Conservation (phyloP, 1,140 invertebrate genomes). For the Bombus ignitus region DNA sequence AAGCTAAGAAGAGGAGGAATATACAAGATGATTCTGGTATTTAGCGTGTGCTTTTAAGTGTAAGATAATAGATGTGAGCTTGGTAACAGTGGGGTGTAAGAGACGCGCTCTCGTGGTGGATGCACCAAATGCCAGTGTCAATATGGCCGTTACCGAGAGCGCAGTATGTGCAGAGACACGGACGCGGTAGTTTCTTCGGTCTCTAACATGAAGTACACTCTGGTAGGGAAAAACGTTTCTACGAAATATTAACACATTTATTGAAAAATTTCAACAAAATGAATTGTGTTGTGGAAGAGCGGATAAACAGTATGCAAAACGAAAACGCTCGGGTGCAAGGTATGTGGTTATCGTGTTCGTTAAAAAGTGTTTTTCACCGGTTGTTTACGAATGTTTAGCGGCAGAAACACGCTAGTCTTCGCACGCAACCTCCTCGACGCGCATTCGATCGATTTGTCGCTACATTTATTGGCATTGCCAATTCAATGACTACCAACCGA, state of each 20-base stretch:
- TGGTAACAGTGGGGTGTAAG: slow-evolving; percentile 35
- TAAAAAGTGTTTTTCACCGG: not conserved
- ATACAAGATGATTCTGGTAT: not conserved
- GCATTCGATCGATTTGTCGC: slow-evolving; percentile 55
- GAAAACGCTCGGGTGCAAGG: slow-evolving; percentile 49
- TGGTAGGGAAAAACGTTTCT: slow-evolving; percentile 45
- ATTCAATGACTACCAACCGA: slow-evolving; percentile 3
- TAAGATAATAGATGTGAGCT: not conserved
- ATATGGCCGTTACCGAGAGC: slow-evolving; percentile 75
- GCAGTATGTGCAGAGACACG: slow-evolving; percentile 65
- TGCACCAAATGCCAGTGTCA: slow-evolving; percentile 70
- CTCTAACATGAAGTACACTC: slow-evolving; percentile 54
- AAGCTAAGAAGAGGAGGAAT: not conserved
- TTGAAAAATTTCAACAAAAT: slow-evolving; percentile 34
- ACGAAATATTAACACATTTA: slow-evolving; percentile 55
- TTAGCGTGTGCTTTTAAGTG: not conserved
- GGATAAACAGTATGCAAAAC: slow-evolving; percentile 23
- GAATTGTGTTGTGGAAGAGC: slow-evolving; percentile 27
- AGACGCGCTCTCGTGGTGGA: slow-evolving; percentile 58
- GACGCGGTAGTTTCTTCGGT: slow-evolving; percentile 56
- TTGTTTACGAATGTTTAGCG: slow-evolving; percentile 49
- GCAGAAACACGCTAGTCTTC: slow-evolving; percentile 18
- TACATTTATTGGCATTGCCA: slow-evolving; percentile 33
- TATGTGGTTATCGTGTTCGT: slow-evolving; percentile 42
- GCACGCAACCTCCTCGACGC: slow-evolving; percentile 32